Percentiles rank a stretch among this genome's conserved stretches.
Conservation (phyloP, 35 echinoderm and acorn worm species). For the Lytechinus variegatus region DNA sequence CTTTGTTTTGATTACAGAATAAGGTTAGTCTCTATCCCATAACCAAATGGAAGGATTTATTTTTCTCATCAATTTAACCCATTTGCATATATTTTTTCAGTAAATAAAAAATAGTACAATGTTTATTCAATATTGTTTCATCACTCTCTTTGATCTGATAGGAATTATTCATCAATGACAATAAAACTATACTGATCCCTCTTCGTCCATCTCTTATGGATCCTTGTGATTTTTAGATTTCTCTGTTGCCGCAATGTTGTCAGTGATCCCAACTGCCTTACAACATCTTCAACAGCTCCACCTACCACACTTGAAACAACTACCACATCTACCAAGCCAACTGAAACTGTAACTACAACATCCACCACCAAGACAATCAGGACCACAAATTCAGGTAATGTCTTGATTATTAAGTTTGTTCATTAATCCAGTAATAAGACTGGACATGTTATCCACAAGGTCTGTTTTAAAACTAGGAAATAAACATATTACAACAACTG, state of each 20-base stretch:
- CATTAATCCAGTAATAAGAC: no score
- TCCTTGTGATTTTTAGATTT: not conserved
- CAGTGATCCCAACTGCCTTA: not conserved
- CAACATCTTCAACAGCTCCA: not conserved
- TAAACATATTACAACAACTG: no score
- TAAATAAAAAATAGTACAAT: no score
- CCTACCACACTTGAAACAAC: not conserved
- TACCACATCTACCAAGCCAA: not conserved
- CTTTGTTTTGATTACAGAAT: constrained; percentile 34
- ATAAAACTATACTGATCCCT: no score
- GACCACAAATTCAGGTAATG: not conserved
- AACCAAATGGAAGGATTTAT: not conserved
- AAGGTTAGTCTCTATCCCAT: not conserved
- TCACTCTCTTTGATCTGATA: no score
- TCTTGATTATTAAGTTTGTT: no score
- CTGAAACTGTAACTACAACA: not conserved
- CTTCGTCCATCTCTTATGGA: not conserved
- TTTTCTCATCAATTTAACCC: no score
- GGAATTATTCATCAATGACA: no score
- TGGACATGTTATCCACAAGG: no score
- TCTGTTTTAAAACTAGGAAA: no score
- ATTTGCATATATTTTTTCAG: no score
- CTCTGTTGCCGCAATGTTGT: not conserved
- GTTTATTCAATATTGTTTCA: no score
- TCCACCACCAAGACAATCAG: not conserved